These are phyloP conservation scores for Schizopygopsis malacanthus DNA, from an alignment of 2,797 vertebrate genomes.

Conservation along the genomic window DNA sequence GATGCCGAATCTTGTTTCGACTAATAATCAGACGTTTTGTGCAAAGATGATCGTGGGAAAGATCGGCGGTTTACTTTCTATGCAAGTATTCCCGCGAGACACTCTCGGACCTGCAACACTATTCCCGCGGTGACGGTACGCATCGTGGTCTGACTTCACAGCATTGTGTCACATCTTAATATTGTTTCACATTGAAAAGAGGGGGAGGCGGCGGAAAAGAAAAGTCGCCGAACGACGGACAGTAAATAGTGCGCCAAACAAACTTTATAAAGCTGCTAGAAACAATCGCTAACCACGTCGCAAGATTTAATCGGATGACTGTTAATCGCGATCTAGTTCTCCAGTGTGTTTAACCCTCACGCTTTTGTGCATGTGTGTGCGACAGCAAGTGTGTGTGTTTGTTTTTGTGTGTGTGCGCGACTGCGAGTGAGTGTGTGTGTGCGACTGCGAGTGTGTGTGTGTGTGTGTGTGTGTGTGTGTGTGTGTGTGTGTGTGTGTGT, in stretches of 20 bases:
- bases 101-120: conserved; percentile 81
- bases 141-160: conserved; percentile 87
- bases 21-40: conserved; percentile 23
- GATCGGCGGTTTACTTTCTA: conserved; percentile 75
- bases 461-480: too few species aligned
- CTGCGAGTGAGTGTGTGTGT: too few species aligned
- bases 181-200: conserved; percentile 99
- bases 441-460: too few species aligned
- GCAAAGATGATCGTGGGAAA: conserved; percentile 16
- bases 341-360: conserved; percentile 69
- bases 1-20: conserved; percentile 8
- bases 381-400: too few species aligned
- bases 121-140: conserved; percentile 81
- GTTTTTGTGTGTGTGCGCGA: too few species aligned
- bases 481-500: too few species aligned
- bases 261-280: conserved; percentile 88
- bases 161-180: conserved; percentile 92
- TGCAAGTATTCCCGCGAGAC: conserved; percentile 78
- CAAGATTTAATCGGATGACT: conserved; percentile 79
- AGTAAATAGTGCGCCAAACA: conserved; percentile 76
- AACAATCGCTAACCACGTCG: conserved; percentile 86
- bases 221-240: conserved; percentile 73
- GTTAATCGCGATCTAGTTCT: conserved; percentile 77
- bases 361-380: conserved; percentile 14
- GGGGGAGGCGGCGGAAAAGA: conserved; percentile 83